Base-by-base conservation (phyloP, 2,113 vertebrate species). In the Urocynchramus pylzowi region DNA sequence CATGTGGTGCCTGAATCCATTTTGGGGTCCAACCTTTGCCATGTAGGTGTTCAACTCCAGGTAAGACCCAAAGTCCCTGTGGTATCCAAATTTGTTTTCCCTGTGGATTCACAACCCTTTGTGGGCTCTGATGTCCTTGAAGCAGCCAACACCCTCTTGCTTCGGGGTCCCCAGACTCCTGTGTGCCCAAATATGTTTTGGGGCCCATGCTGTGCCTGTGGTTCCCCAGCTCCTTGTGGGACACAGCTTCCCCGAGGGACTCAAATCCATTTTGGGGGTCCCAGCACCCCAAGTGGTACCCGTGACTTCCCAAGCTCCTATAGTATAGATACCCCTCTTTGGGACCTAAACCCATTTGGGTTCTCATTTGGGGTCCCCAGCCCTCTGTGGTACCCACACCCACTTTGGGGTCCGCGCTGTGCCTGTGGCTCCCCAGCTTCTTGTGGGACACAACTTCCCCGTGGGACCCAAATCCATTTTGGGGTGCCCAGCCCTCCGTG, bases 281-380 rank as follows among this genome's bases (percentile, higher is more conserved):
- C 54, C 49, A 69, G 10, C 26, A 13, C 14, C 13, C 37, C 23
- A 87, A 39, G 13, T 0, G 1, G 15, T 49, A 13, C n/a, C 13
- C 4, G 1, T 23, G 53, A 10, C 22, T 60, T 49, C 21, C 30
- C 12, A 60, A 13, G 1, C 2, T 15, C 15, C 9, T 23, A 5
- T 4, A 37, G 10, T 17, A 44, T 1, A 61, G 16, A 22, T 4
- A 27, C 23, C 20, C 5, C 3, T 39, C 35, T 31, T 5, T 9
- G 33, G 8, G 6, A 50, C 28, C 19, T 16, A 76, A 60, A 22
- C 6, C 24, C 42, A 9, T 44, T 24, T 35, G 33, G 33, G 13
- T 35, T 35, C 33, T 57, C 22, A 35, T 2, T 4, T 28, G 31
- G 11, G 14, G 37, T 52, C 11, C 31, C 9, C 13, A 31, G 7